phyloP scores from a whole-genome alignment of 1,140 invertebrate genomes.

The Zaprionus tsacasi region DNA sequence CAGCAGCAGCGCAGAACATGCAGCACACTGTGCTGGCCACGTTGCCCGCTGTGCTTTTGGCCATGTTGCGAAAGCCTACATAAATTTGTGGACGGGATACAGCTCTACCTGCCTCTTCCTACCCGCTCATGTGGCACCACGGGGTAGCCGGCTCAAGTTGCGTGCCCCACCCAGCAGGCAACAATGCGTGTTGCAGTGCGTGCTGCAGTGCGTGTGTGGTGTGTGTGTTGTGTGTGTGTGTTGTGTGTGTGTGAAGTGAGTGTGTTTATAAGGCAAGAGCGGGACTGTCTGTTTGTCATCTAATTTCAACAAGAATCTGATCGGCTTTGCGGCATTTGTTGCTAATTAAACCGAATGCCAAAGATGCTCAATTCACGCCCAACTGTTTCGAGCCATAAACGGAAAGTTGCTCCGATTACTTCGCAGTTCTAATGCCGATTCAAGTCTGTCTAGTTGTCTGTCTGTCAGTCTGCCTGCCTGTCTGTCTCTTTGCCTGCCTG shows the following conservation, averaged over 20 bases:
- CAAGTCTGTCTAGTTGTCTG: neutral
- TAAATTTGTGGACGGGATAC: slow-evolving; percentile 51
- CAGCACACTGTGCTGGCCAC: neutral
- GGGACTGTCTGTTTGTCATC: slow-evolving; percentile 27
- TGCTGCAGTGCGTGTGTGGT: slow-evolving; percentile 16
- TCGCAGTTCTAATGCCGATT: slow-evolving; percentile 61
- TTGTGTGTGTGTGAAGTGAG: slow-evolving; percentile 33
- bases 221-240: slow-evolving; percentile 27
- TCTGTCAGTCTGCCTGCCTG: neutral
- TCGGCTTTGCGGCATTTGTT: slow-evolving; percentile 56
- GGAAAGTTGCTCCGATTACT: slow-evolving; percentile 65
- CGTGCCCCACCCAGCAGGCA: slow-evolving; percentile 46
- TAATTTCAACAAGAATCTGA: slow-evolving; percentile 60
- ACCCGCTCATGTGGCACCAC: neutral
- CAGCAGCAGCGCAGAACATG: slow-evolving; percentile 37
- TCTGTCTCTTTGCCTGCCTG: neutral
- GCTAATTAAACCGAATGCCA: slow-evolving; percentile 80
- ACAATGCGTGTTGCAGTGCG: slow-evolving; percentile 33
- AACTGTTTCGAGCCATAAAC: slow-evolving; percentile 78
- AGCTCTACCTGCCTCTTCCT: neutral
- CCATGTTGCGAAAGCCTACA: slow-evolving; percentile 51
- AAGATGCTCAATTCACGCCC: slow-evolving; percentile 79
- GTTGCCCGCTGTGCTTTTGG: slow-evolving; percentile 59
- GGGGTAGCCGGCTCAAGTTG: slow-evolving; percentile 49
- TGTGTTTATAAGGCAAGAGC: slow-evolving; percentile 39